These are phyloP conservation scores for Dryobota labecula DNA, from an alignment of 2,888 invertebrate genomes.

Conservation along the genomic window DNA sequence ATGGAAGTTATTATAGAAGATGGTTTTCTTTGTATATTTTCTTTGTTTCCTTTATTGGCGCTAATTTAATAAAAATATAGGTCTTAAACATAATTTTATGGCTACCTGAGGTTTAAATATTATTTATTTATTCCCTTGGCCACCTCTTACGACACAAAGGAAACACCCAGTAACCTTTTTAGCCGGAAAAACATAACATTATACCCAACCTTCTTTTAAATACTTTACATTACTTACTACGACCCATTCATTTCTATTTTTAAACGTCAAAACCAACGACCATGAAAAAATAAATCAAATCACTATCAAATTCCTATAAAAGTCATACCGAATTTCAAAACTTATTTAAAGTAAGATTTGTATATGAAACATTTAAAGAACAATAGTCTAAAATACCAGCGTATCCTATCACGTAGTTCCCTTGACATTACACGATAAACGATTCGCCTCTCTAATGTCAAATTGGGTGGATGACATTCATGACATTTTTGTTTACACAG, in stretches of 20 bases:
- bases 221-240: background rate
- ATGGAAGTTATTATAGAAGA: background rate
- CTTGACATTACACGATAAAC: constrained; percentile 79
- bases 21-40: constrained; percentile 3
- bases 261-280: constrained; percentile 5
- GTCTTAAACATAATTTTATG: too few relatives aligned
- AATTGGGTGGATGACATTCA: constrained; percentile 43
- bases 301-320: constrained; percentile 28
- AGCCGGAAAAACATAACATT: background rate
- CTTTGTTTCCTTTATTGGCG: background rate
- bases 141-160: background rate
- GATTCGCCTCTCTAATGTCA: constrained; percentile 55
- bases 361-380: constrained; percentile 55
- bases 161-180: background rate
- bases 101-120: too few relatives aligned
- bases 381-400: constrained; percentile 66
- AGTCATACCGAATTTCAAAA: constrained; percentile 54
- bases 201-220: constrained; percentile 8
- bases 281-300: constrained; percentile 29
- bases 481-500: constrained; percentile 41
- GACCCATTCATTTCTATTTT: background rate
- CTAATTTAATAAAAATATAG: constrained; percentile 6
- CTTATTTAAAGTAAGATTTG: background rate
- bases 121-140: background rate
- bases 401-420: constrained; percentile 77